phyloP scores from a whole-genome alignment of 2,888 invertebrate genomes.

The Hypomecis punctinalis region DNA sequence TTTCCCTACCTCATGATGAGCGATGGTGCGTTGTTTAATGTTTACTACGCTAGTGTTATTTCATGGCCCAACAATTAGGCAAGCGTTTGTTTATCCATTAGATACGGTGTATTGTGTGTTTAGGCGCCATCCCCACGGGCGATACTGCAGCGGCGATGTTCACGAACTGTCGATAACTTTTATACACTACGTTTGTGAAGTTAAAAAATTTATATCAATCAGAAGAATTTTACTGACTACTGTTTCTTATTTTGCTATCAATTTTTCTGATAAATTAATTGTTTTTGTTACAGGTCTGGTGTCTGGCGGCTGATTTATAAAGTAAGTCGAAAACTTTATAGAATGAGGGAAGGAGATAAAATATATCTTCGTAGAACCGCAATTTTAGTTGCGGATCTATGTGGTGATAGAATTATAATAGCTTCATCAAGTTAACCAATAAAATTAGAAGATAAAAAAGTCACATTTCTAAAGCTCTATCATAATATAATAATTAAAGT shows the following conservation, averaged over 20 bases:
- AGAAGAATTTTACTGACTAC: background rate
- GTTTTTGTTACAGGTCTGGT: constrained; percentile 32
- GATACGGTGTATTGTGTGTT: constrained; percentile 1
- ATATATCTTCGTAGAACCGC: too few species aligned
- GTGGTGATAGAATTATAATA: too few species aligned
- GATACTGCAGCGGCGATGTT: background rate
- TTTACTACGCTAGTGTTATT: constrained; percentile 35
- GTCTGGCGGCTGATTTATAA: constrained; percentile 18
- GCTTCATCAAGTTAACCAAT: too few species aligned
- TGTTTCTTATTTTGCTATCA: background rate
- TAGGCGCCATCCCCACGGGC: constrained; percentile 3
- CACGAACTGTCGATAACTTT: background rate
- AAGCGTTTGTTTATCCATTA: constrained; percentile 22
- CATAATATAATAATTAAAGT: too few species aligned
- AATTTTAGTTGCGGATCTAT: too few species aligned
- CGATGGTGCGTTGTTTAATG: background rate
- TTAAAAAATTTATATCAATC: background rate
- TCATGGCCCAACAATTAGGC: constrained; percentile 61
- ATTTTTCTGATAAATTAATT: background rate
- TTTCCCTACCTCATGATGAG: too few species aligned
- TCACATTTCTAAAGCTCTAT: too few species aligned
- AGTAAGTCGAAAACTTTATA: constrained; percentile 21
- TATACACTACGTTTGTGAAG: background rate
- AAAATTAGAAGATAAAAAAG: too few species aligned
- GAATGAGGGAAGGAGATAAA: too few species aligned